Evolutionary conservation across 1,140 invertebrate species (phyloP).

Genomic region (Drosophila subpulchrella): DNA sequence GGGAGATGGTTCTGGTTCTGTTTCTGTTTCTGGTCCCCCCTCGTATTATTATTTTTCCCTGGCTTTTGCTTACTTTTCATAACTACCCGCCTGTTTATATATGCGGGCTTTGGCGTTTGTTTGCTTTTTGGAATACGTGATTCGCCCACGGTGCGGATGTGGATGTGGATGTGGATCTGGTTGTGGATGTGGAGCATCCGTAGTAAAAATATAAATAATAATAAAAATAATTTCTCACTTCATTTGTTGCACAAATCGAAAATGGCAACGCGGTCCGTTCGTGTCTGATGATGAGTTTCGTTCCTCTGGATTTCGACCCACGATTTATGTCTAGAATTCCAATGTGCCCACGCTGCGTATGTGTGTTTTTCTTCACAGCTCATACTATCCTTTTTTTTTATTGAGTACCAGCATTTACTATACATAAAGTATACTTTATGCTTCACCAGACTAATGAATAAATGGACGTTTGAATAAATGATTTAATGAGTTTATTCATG

Average conservation of each 20-base stretch:
- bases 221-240: constrained; percentile 81
- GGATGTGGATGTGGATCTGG: neutral
- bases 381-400: neutral
- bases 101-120: constrained; percentile 73
- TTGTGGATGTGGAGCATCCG: constrained; percentile 13
- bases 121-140: constrained; percentile 80
- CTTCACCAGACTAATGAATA: constrained; percentile 29
- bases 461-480: constrained; percentile 23
- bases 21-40: neutral
- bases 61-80: constrained; percentile 49
- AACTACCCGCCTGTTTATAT: constrained; percentile 60
- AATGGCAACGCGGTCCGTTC: constrained; percentile 22
- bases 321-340: constrained; percentile 49
- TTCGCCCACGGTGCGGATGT: constrained; percentile 30
- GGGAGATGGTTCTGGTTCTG: neutral
- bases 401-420: neutral
- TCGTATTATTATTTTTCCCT: constrained; percentile 7
- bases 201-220: constrained; percentile 74
- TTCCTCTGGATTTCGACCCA: constrained; percentile 17
- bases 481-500: constrained; percentile 16
- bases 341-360: constrained; percentile 53
- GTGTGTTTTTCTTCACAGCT: constrained; percentile 36
- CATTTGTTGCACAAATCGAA: constrained; percentile 81
- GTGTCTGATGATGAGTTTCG: constrained; percentile 12
- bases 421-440: constrained; percentile 3